Evolutionary conservation across 1,140 invertebrate genomes (phyloP), one percentile per base, ranked within the genome.

Genomic region (Aleiodes sp.): DNA sequence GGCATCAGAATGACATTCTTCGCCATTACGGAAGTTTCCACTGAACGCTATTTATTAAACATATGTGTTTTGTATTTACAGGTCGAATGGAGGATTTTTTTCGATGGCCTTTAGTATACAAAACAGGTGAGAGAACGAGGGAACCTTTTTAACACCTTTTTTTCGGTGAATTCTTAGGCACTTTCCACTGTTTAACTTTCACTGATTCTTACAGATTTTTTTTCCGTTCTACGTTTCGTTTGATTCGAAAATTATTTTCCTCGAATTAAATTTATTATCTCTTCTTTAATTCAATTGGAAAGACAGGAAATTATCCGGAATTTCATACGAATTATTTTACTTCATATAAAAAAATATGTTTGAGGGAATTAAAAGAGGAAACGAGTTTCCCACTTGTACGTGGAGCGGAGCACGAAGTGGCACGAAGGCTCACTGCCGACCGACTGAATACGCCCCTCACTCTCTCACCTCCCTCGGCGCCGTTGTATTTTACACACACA

Each of bases 361-460:
- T 29, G 28, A 16, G 24, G 19, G 33, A 31, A 33, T 9, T 61
- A 31, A 12, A 61, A 9, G 46, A 24, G 16, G 46, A 52, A 21
- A 24, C 4, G 19, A 9, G 46, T 9, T 16, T 43, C 19, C 12
- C 14, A 7, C n/a, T 52, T 16, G 2, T 52, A 24, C 41, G 46
- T 52, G 6, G 21, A 28, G 33, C 19, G 46, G 63, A 52, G 41
- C 65, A 66, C 70, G 37, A 41, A 71, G 63, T 72, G 67, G 46
- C 63, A 69, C 64, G 62, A 70, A 70, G 73, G 70, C 73, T 73
- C 73, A 72, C 41, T 72, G 73, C 46, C 67, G 70, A 79, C 75
- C 76, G 75, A 75, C 72, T 72, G 56, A 24, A 35, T 21, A 8
- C 68, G 46, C 46, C 71, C 74, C 75, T 29, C 73, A 56, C 35